Base-by-base conservation (phyloP, 1,140 invertebrate genomes). In the Bombus fervidus region DNA sequence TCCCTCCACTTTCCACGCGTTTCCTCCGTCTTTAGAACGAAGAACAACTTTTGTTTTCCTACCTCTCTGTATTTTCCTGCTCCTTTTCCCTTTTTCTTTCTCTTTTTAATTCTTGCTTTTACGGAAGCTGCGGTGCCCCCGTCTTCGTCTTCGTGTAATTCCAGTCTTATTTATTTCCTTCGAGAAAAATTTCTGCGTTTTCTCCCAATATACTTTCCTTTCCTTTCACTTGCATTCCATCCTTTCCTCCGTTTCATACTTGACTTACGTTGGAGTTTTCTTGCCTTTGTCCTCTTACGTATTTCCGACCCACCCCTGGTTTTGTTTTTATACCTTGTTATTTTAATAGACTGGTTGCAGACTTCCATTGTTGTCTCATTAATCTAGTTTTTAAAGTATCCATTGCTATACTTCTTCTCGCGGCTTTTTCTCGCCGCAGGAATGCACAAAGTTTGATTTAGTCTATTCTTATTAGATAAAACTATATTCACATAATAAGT, bases 81-180 rank as follows among this genome's bases (percentile, higher is more conserved):
- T 59, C 12, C 9, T 66, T 71, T 47, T 77, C 74, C 37, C 34
- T 43, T 22, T 22, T 22, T 71, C 37, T 6, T 64, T 25, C 39
- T 12, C 22, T 66, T 57, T n/a, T 53, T 53, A 53, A 25, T 12
- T 41, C 64, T 39, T 18, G 5, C 15, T 34, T 12, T 10, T 10
- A 8, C 12, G 41, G 74, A 59, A 76, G 2, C 41, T 25, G n/a
- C 72, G 18, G 34, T 39, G 12, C 28, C 10, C 9, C 13, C 22
- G 15, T 31, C 64, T 10, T 15, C 22, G 28, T 59, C 13, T 31
- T 53, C 66, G 9, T 43, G 47, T 31, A 71, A 43, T 64, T 72
- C 31, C 34, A 5, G 31, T 39, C 13, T 59, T 39, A 62, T 39
- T 77, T 77, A 77, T 77, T 77, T 77, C 57, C n/a, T 77, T 41